Evolutionary conservation across 2,888 invertebrate species (phyloP).

Genomic region (Nephrotoma flavescens): DNA sequence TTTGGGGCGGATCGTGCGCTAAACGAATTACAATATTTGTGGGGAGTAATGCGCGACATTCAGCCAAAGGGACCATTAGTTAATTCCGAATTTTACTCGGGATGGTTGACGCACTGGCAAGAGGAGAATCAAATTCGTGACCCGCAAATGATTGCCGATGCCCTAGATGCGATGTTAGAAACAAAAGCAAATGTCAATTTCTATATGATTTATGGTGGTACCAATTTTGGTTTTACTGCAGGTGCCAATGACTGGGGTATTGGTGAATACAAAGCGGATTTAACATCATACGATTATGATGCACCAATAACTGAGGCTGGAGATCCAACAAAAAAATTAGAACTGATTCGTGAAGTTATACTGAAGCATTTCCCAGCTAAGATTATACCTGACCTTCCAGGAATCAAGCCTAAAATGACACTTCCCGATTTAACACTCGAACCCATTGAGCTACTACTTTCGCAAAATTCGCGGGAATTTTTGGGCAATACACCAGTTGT

Average conservation of each 20-base stretch:
- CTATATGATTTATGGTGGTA: slow-evolving; percentile 87
- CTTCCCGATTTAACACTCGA: slow-evolving; percentile 45
- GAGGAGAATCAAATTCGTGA: slow-evolving; percentile 40
- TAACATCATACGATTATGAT: slow-evolving; percentile 86
- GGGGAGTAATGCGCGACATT: slow-evolving; percentile 34
- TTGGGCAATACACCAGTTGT: slow-evolving; percentile 16
- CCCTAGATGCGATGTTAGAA: slow-evolving; percentile 34
- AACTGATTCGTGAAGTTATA: slow-evolving; percentile 45
- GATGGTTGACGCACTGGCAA: slow-evolving; percentile 87
- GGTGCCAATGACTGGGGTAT: slow-evolving; percentile 32
- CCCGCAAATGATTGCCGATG: slow-evolving; percentile 35
- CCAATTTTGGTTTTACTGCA: slow-evolving; percentile 61
- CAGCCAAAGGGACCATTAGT: slow-evolving; percentile 63
- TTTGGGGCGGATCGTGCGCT: slow-evolving; percentile 41
- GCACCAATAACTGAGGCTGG: slow-evolving; percentile 80
- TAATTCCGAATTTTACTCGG: slow-evolving; percentile 84
- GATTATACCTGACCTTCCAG: slow-evolving; percentile 39
- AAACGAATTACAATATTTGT: slow-evolving; percentile 21
- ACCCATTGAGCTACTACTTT: slow-evolving; percentile 24
- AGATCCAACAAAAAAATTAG: slow-evolving; percentile 73
- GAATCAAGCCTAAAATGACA: slow-evolving; percentile 41
- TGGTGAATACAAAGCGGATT: slow-evolving; percentile 42
- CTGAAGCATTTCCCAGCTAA: slow-evolving; percentile 12
- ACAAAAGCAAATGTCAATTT: slow-evolving; percentile 54
- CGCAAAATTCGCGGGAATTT: slow-evolving; percentile 17